These are phyloP conservation scores for Habroteleia sp. DNA, from an alignment of 2,888 invertebrate genomes.

Conservation along the genomic window DNA sequence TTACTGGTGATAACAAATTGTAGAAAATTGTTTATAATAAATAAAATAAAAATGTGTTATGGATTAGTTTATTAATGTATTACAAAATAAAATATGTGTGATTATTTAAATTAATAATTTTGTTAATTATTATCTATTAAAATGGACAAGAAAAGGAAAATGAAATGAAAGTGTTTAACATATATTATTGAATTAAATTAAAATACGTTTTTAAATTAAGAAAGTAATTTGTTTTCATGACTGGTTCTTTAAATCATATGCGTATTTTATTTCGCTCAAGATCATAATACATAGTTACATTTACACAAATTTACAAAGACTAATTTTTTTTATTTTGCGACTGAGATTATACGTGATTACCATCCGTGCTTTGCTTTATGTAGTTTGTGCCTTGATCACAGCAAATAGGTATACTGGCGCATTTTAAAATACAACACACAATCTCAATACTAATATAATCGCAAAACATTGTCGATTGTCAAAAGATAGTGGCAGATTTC, in stretches of 20 bases:
- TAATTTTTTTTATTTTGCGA: constrained; percentile 64
- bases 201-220: no score
- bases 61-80: no score
- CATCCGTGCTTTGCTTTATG: constrained; percentile 29
- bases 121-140: no score
- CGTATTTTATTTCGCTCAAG: constrained; percentile 63
- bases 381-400: constrained; percentile 44
- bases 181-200: no score
- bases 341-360: constrained; percentile 67
- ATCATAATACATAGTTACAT: constrained; percentile 76
- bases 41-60: neutral
- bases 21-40: neutral
- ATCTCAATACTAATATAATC: constrained; percentile 16
- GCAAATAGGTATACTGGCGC: constrained; percentile 50
- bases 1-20: neutral
- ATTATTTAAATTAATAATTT: no score
- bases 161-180: no score
- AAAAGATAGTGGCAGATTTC: no score
- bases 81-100: no score
- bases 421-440: constrained; percentile 24
- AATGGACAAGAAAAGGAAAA: no score
- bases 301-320: constrained; percentile 79
- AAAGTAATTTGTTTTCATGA: neutral
- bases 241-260: constrained; percentile 40
- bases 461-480: constrained; percentile 14